Percentiles rank a stretch among this genome's conserved stretches.
Evolutionary conservation across 2,113 vertebrate genomes (phyloP).

Genomic region (Pollimyrus isidori): DNA sequence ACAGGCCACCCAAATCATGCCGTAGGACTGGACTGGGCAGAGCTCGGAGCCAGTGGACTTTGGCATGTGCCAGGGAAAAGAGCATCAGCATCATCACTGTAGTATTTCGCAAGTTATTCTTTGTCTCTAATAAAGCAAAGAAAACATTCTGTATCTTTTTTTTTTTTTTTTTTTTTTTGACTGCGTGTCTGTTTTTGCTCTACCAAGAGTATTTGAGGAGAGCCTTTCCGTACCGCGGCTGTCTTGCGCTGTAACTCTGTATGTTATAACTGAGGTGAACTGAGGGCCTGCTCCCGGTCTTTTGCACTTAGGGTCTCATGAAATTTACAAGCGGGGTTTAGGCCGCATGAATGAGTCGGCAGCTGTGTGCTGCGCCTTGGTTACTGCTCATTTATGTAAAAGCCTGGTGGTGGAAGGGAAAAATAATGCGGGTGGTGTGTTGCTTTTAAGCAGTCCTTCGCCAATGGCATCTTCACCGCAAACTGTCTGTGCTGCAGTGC

Average conservation of each 20-base stretch:
- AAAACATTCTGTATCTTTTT: neutral
- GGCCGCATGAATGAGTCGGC: neutral
- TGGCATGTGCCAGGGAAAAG: conserved; percentile 16
- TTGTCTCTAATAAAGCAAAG: neutral
- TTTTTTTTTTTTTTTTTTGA: neutral
- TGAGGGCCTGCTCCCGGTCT: neutral
- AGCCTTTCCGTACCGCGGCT: neutral
- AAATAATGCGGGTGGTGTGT: neutral
- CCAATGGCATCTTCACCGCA: neutral
- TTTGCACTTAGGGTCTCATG: neutral
- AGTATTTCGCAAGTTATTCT: neutral
- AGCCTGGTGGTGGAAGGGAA: neutral
- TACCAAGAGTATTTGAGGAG: neutral
- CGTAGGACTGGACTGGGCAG: conserved; percentile 19
- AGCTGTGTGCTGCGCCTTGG: neutral
- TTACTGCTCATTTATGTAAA: neutral
- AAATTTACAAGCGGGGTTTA: neutral
- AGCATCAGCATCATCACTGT: conserved; percentile 1
- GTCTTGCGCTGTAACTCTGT: neutral
- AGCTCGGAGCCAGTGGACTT: neutral
- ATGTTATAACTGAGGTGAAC: neutral
- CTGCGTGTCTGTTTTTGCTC: neutral
- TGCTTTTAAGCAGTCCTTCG: no score
- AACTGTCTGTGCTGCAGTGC: neutral
- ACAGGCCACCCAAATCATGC: conserved; percentile 30